A percentile compares a stretch with the other conserved stretches of the same genome.
Conservation (phyloP, 2,888 invertebrate species). For the Agonum fuliginosum region DNA sequence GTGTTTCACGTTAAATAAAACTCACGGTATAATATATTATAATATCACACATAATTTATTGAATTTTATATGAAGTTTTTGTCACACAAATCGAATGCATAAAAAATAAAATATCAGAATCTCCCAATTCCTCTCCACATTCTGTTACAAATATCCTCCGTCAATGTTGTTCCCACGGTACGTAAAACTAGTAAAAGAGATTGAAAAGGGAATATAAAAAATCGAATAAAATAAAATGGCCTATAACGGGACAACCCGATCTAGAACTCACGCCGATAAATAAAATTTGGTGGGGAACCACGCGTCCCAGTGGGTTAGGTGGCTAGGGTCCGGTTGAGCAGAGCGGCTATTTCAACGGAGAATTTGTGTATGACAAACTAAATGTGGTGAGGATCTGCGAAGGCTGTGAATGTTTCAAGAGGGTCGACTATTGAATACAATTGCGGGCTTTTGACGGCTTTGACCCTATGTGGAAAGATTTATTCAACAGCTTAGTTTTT, state of each 20-base stretch:
- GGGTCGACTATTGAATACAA: slow-evolving; percentile 18
- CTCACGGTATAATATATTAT: too few relatives aligned
- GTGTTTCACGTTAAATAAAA: too few relatives aligned
- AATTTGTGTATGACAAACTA: slow-evolving; percentile 39
- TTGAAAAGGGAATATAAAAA: slow-evolving; percentile 55
- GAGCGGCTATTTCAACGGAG: slow-evolving; percentile 8
- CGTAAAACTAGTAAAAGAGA: slow-evolving; percentile 52
- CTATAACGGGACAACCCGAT: slow-evolving; percentile 45
- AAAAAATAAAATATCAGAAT: slow-evolving; percentile 25
- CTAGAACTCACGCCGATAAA: slow-evolving; percentile 37
- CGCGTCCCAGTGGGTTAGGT: too few relatives aligned
- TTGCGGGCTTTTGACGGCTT: slow-evolving; percentile 8
- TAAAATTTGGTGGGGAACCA: slow-evolving; percentile 42
- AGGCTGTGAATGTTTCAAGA: slow-evolving; percentile 2
- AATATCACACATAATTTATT: too few relatives aligned
- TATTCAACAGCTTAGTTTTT: too few relatives aligned
- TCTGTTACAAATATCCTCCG: slow-evolving; percentile 41
- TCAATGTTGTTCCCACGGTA: slow-evolving; percentile 34
- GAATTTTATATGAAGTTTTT: too few relatives aligned
- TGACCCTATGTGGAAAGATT: too few relatives aligned
- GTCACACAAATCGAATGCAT: slow-evolving; percentile 9
- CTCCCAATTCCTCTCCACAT: slow-evolving; percentile 10
- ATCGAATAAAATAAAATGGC: slow-evolving; percentile 54
- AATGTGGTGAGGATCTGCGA: slow-evolving; percentile 16
- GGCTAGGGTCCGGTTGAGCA: too few relatives aligned